Conservation (phyloP, 2,113 vertebrate genomes). For the Condylura cristata region DNA sequence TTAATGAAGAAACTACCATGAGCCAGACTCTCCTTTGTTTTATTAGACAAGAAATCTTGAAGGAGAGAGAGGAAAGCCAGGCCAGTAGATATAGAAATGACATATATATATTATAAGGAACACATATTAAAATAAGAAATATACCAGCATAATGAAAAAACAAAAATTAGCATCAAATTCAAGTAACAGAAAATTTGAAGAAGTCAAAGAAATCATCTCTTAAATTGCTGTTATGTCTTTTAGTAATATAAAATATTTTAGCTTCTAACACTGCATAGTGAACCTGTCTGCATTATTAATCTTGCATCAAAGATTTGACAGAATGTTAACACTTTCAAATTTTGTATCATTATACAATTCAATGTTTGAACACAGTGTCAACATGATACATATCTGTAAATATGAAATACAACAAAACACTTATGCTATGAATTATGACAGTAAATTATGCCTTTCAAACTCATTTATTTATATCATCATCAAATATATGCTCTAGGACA, state of each 20-base stretch:
- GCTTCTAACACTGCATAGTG: conserved; percentile 6
- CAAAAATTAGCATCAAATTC: neutral
- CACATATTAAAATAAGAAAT: neutral
- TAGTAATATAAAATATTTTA: conserved; percentile 14
- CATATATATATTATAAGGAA: neutral
- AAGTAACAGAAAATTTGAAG: neutral
- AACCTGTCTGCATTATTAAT: conserved; percentile 57
- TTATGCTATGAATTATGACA: conserved; percentile 48
- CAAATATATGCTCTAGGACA: neutral
- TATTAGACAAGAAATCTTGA: neutral
- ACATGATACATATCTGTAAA: conserved; percentile 63
- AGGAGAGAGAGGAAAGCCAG: neutral
- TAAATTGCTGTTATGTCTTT: neutral
- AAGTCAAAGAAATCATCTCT: neutral
- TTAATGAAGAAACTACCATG: conserved; percentile 26
- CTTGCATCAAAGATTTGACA: conserved; percentile 54
- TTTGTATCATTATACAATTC: conserved; percentile 44
- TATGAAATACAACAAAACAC: conserved; percentile 14
- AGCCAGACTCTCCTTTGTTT: neutral
- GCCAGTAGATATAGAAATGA: neutral
- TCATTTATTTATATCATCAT: conserved; percentile 49
- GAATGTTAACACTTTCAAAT: conserved; percentile 42
- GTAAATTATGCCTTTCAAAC: conserved; percentile 47
- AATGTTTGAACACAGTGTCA: conserved; percentile 60
- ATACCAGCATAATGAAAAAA: neutral